Evolutionary conservation across 2,113 vertebrate genomes (phyloP).

Genomic region (Prochilodus magdalenae): DNA sequence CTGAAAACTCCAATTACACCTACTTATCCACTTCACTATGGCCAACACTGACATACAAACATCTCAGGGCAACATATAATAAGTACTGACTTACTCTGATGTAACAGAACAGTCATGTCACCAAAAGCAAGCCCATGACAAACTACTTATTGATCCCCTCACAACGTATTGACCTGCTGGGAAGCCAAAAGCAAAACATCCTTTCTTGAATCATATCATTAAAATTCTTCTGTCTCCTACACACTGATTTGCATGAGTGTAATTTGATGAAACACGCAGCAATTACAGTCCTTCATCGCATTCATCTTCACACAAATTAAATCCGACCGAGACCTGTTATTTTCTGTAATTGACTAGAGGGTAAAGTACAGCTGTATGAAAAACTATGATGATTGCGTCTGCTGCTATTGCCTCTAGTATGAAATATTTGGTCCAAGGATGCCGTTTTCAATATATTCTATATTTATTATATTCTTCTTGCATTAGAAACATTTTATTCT

Average conservation of each 20-base stretch:
- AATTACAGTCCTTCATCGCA: constrained; percentile 44
- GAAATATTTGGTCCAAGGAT: constrained; percentile 27
- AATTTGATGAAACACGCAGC: constrained; percentile 31
- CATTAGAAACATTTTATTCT: no score
- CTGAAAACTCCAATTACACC: neutral
- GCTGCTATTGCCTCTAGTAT: constrained; percentile 14
- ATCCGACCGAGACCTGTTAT: constrained; percentile 42
- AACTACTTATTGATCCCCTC: neutral
- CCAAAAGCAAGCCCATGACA: neutral
- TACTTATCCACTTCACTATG: neutral
- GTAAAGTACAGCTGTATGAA: constrained; percentile 19
- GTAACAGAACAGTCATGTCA: neutral
- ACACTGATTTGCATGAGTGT: constrained; percentile 32
- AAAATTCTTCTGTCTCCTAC: constrained; percentile 14
- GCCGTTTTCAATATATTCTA: neutral
- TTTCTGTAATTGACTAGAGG: constrained; percentile 45
- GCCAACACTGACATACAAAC: neutral
- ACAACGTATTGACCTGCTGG: neutral
- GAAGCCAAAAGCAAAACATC: neutral
- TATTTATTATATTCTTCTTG: constrained; percentile 6
- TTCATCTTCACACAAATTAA: constrained; percentile 42
- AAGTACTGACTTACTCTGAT: neutral
- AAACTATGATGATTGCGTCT: neutral
- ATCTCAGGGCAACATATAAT: no score
- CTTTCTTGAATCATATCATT: constrained; percentile 10